Evolutionary conservation across 2,113 vertebrate genomes (phyloP).

Genomic region (Hiodon alosoides): DNA sequence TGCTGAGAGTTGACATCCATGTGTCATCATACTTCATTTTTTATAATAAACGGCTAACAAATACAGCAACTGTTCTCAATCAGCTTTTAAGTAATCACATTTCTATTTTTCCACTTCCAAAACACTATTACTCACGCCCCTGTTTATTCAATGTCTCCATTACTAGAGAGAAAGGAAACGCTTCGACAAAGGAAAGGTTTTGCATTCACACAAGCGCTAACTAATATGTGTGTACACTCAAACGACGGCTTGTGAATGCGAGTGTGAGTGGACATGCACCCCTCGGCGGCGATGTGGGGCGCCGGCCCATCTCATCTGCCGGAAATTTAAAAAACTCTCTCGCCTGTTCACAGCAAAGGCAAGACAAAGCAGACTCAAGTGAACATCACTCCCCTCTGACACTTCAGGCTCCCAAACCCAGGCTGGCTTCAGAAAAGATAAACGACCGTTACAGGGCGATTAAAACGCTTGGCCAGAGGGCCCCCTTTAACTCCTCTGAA

Average conservation of each 20-base stretch:
- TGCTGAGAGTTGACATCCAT: neutral
- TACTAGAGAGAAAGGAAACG: slow-evolving; percentile 19
- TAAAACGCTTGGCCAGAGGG: neutral
- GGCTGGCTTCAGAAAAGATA: neutral
- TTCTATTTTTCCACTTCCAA: slow-evolving; percentile 5
- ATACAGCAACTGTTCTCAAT: slow-evolving; percentile 35
- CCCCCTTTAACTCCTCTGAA: neutral
- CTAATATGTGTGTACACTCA: neutral
- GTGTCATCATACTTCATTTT: neutral
- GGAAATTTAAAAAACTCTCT: neutral
- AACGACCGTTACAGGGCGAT: neutral
- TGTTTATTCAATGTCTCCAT: slow-evolving; percentile 25
- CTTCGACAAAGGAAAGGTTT: slow-evolving; percentile 24
- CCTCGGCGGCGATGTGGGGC: neutral
- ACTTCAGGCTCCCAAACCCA: neutral
- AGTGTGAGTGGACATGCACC: too few relatives aligned
- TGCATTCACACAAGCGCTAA: slow-evolving; percentile 24
- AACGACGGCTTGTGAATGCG: too few relatives aligned
- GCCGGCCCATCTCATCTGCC: neutral
- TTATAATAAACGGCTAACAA: neutral
- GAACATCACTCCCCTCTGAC: neutral
- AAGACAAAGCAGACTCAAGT: neutral
- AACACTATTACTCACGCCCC: slow-evolving; percentile 31
- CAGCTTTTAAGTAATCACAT: slow-evolving; percentile 19
- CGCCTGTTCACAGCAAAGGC: neutral